Evolutionary conservation across 2,113 vertebrate species (phyloP).

Genomic region (Bostrychus sinensis): DNA sequence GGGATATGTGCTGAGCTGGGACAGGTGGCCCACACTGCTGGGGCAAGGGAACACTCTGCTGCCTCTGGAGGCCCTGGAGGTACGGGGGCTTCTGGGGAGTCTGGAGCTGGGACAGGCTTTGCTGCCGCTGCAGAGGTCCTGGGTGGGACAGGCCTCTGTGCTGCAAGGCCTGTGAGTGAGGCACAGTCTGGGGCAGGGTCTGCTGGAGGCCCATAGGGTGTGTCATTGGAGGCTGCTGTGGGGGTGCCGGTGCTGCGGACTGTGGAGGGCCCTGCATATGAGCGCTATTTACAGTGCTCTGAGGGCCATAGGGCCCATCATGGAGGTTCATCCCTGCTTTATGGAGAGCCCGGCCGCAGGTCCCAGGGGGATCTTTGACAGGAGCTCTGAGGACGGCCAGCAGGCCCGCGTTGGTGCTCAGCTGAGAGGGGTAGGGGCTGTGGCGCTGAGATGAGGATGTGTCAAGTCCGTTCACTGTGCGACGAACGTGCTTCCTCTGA

Average conservation of each 20-base stretch:
- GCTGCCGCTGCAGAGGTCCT: slow-evolving; percentile 17
- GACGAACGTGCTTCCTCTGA: slow-evolving; percentile 96
- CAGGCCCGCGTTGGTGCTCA: slow-evolving; percentile 89
- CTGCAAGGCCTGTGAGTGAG: slow-evolving; percentile 58
- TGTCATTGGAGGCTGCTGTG: slow-evolving; percentile 50
- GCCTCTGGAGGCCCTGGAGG: slow-evolving; percentile 42
- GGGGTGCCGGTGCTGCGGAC: slow-evolving; percentile 58
- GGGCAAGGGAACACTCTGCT: slow-evolving; percentile 39
- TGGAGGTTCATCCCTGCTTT: slow-evolving; percentile 94
- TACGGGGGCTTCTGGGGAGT: slow-evolving; percentile 29
- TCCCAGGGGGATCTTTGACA: slow-evolving; percentile 91
- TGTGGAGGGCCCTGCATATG: slow-evolving; percentile 84
- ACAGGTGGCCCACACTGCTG: slow-evolving; percentile 43
- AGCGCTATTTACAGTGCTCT: slow-evolving; percentile 93
- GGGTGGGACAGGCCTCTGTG: slow-evolving; percentile 58
- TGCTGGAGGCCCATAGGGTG: slow-evolving; percentile 59
- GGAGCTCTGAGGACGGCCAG: slow-evolving; percentile 94
- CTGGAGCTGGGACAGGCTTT: slow-evolving; percentile 53
- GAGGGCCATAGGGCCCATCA: slow-evolving; percentile 85
- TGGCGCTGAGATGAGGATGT: slow-evolving; percentile 90
- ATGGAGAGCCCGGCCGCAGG: slow-evolving; percentile 84
- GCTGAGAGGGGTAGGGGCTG: slow-evolving; percentile 94
- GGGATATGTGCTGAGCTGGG: slow-evolving; percentile 61
- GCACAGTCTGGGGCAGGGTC: slow-evolving; percentile 37
- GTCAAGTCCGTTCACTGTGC: slow-evolving; percentile 98